These are phyloP conservation scores for Panagrolaimus sp. DNA, from an alignment of 1,140 invertebrate genomes.

Conservation along the genomic window DNA sequence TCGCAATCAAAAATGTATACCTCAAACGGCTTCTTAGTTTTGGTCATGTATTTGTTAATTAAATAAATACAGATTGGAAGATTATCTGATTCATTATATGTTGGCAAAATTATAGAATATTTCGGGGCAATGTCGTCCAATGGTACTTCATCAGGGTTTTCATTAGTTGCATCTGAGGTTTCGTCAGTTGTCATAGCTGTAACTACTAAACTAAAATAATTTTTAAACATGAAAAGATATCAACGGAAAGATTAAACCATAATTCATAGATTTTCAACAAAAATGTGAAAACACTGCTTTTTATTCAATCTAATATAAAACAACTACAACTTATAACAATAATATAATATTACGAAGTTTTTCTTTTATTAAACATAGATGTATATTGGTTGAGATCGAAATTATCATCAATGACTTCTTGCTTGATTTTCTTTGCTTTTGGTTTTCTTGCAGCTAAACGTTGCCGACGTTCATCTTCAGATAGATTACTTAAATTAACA, in stretches of 20 bases:
- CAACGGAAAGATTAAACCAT: too few relatives aligned
- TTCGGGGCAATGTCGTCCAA: conserved; percentile 29
- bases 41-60: conserved; percentile 82
- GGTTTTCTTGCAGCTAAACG: conserved; percentile 52
- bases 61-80: conserved; percentile 93
- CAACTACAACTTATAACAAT: conserved; percentile 22
- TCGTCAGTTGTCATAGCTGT: too few relatives aligned
- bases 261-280: not conserved
- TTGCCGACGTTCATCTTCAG: conserved; percentile 47
- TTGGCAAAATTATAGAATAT: conserved; percentile 92
- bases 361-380: conserved; percentile 37
- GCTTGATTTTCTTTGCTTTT: conserved; percentile 31
- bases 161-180: too few relatives aligned
- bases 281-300: not conserved
- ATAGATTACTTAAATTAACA: conserved; percentile 42
- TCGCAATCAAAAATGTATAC: conserved; percentile 23
- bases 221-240: too few relatives aligned
- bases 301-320: conserved; percentile 27
- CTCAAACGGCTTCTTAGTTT: conserved; percentile 66
- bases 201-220: too few relatives aligned
- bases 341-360: conserved; percentile 6
- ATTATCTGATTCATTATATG: conserved; percentile 96
- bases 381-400: conserved; percentile 42
- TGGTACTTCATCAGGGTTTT: not conserved
- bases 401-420: conserved; percentile 49